Percentiles rank a stretch among this genome's conserved stretches.
Evolutionary conservation across 1,140 invertebrate species (phyloP).

Genomic region (Pomacea maculata): DNA sequence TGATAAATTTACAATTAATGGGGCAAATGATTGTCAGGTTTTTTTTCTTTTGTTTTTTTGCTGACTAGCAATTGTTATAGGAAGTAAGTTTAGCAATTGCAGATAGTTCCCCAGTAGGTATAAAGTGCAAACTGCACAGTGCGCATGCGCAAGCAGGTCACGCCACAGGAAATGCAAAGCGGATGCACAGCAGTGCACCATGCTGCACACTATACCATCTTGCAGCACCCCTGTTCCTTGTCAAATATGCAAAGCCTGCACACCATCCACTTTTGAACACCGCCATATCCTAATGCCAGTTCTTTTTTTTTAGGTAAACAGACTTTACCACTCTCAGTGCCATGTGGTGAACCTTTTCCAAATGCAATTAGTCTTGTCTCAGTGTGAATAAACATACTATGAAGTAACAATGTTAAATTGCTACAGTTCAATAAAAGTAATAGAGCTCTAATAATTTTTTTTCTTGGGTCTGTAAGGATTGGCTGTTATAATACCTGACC

Average conservation of each 20-base stretch:
- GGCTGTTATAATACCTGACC: no score
- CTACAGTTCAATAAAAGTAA: no score
- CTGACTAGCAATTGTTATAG: neutral
- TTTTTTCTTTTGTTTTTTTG: neutral
- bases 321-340: neutral
- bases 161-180: conserved; percentile 6
- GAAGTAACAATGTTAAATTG: no score
- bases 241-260: neutral
- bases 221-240: no score
- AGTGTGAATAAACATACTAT: neutral
- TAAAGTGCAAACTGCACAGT: neutral
- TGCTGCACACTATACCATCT: no score
- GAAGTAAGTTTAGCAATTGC: neutral
- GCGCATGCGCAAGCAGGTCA: conserved; percentile 6
- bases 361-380: neutral
- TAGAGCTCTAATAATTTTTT: no score
- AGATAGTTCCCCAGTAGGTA: neutral
- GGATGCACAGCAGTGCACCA: neutral
- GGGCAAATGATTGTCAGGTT: neutral
- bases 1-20: neutral
- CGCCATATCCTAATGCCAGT: neutral
- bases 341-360: neutral
- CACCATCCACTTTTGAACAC: neutral
- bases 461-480: no score
- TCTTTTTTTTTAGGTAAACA: neutral